Base-by-base conservation (phyloP, 2,888 invertebrate genomes). In the Oxycera nigricornis region DNA sequence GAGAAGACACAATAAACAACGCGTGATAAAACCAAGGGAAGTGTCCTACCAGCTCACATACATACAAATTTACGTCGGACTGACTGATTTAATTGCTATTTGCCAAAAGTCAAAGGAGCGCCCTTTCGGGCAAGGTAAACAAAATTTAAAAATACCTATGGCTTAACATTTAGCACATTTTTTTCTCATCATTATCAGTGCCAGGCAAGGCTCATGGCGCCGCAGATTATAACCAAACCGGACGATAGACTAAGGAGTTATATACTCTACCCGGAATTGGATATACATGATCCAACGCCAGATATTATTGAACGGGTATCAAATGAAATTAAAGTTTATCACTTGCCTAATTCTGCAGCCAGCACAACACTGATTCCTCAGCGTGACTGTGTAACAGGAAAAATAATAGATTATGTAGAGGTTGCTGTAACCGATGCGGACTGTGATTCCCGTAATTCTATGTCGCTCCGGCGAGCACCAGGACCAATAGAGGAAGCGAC, bases 381-480 rank as follows among this genome's bases (percentile, higher is more conserved):
- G 68, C 86, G 95, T 79, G 91, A 96, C 84, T 89, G 90, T 0
- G 87, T 90, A 31, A 94, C 92, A 1, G 95, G 95, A 3, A 87
- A 91, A 82, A 90, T 95, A 76, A 85, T 89, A 4, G 91, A 91
- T 77, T 91, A 93, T 79, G 85, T 87, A 35, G 92, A 92, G 83
- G 87, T 89, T 0, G 81, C 85, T 24, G 79, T 89, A 2, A 86
- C 88, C 77, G 87, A 88, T 79, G 88, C 88, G 61, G 91, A 91
- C 2, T 88, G 89, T 73, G 91, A 89, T 77, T 88, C 92, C 0
- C 89, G 88, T 80, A 94, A 92, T 83, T 94, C 93, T 0, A 88
- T 92, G 82, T 95, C 95, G 0, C 90, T 96, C 87, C 89, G 89
- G 41, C 87, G 96, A 79, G 91, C 92, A 24, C 95, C 95, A 0